phyloP scores from a whole-genome alignment of 2,888 invertebrate genomes.

The Andrena flavipes region DNA sequence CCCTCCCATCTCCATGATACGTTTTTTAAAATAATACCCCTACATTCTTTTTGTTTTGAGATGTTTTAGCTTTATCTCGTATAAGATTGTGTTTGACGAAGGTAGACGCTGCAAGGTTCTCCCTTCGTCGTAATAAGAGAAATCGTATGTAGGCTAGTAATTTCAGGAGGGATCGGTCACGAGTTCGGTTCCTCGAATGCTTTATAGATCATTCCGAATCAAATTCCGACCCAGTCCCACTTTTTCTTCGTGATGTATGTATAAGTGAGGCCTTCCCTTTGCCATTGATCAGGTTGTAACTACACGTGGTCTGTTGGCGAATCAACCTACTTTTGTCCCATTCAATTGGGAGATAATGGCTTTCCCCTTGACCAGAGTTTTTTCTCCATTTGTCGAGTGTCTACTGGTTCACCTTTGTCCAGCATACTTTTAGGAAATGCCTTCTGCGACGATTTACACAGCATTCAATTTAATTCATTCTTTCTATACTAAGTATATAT shows the following conservation, averaged over 20 bases:
- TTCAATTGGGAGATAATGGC: not conserved
- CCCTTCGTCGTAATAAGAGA: too few relatives aligned
- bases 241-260: not conserved
- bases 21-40: not conserved
- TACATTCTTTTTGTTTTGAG: not conserved
- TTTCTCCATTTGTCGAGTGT: not conserved
- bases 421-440: not conserved
- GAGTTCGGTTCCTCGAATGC: too few relatives aligned
- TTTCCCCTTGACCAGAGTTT: slow-evolving; percentile 3
- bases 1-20: not conserved
- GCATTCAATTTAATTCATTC: not conserved
- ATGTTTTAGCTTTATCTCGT: not conserved
- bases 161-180: too few relatives aligned
- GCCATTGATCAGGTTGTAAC: not conserved
- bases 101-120: not conserved
- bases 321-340: not conserved
- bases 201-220: too few relatives aligned
- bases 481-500: too few relatives aligned
- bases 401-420: not conserved
- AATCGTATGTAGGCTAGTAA: too few relatives aligned
- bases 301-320: not conserved
- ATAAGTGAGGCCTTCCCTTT: not conserved
- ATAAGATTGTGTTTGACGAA: not conserved
- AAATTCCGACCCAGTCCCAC: too few relatives aligned
- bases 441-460: not conserved